Conservation (phyloP, 2,888 invertebrate species). For the Heteromyza rotundicornis region DNA sequence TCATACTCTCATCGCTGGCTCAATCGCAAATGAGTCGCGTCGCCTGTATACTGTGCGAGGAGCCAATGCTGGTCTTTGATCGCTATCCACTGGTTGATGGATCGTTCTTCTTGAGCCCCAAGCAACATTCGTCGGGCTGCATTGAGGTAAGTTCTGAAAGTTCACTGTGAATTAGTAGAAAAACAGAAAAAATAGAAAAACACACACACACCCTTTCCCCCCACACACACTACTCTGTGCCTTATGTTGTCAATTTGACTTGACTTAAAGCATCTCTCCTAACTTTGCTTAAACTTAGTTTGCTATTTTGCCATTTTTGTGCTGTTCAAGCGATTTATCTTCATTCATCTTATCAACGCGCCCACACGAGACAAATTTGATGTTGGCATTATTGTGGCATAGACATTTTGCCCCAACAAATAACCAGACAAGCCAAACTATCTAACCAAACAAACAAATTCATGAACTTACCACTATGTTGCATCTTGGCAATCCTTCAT, state of each 20-base stretch:
- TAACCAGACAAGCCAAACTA: not conserved
- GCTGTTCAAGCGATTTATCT: conserved; percentile 18
- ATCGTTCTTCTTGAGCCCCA: conserved; percentile 95
- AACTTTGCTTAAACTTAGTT: not conserved
- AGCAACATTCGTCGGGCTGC: conserved; percentile 85
- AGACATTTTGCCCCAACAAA: conserved; percentile 1
- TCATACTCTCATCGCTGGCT: conserved; percentile 93
- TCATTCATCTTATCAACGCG: conserved; percentile 13
- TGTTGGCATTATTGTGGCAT: not conserved
- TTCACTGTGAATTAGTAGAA: too few relatives aligned
- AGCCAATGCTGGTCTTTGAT: conserved; percentile 91
- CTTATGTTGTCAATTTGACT: not conserved
- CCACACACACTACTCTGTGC: too few relatives aligned
- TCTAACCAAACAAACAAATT: too few relatives aligned
- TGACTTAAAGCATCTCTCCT: not conserved
- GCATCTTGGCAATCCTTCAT: conserved; percentile 3
- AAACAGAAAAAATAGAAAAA: too few relatives aligned
- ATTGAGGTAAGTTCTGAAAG: conserved; percentile 84
- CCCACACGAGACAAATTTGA: conserved; percentile 19
- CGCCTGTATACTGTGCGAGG: conserved; percentile 87
- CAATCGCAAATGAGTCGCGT: conserved; percentile 87
- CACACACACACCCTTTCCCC: not conserved
- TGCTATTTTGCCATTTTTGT: not conserved
- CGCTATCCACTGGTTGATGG: conserved; percentile 97
- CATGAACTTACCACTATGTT: not conserved